These are phyloP conservation scores for Drosophila sp. DNA, from an alignment of 1,140 invertebrate species.

Conservation along the genomic window DNA sequence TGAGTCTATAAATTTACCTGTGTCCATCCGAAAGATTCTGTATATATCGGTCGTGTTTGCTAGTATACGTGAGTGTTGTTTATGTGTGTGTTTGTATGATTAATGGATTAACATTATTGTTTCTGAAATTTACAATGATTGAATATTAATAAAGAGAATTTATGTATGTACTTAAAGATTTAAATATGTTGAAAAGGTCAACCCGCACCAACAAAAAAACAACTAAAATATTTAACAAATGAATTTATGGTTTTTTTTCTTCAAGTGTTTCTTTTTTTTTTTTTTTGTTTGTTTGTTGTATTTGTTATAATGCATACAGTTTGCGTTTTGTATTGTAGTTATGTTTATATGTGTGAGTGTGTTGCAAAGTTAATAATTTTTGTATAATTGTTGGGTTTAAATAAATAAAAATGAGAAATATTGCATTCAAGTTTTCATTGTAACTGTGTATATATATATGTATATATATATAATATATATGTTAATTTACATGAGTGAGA, in stretches of 20 bases:
- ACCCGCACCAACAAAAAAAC: constrained; percentile 1
- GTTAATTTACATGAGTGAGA: constrained; percentile 39
- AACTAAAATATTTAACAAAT: constrained; percentile 5
- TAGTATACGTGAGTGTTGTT: constrained; percentile 21
- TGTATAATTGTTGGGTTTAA: constrained; percentile 25
- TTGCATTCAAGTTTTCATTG: constrained; percentile 45
- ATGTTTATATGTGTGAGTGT: constrained; percentile 36
- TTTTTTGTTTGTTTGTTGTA: constrained; percentile 31
- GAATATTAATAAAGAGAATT: not conserved
- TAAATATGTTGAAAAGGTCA: not conserved
- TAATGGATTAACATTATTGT: not conserved
- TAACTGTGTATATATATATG: constrained; percentile 34
- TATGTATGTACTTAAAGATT: not conserved
- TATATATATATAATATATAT: constrained; percentile 29
- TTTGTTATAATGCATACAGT: constrained; percentile 50
- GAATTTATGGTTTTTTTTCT: not conserved
- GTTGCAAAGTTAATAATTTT: constrained; percentile 13
- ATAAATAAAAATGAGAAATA: constrained; percentile 70
- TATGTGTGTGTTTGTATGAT: not conserved
- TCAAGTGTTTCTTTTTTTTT: constrained; percentile 12
- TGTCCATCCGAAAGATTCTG: constrained; percentile 49
- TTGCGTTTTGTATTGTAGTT: constrained; percentile 35
- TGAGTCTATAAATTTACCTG: constrained; percentile 49
- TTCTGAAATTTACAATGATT: constrained; percentile 2
- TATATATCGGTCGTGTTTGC: constrained; percentile 27